These are phyloP conservation scores for Calidris pygmaea DNA, from an alignment of 2,113 vertebrate species.

Conservation along the genomic window DNA sequence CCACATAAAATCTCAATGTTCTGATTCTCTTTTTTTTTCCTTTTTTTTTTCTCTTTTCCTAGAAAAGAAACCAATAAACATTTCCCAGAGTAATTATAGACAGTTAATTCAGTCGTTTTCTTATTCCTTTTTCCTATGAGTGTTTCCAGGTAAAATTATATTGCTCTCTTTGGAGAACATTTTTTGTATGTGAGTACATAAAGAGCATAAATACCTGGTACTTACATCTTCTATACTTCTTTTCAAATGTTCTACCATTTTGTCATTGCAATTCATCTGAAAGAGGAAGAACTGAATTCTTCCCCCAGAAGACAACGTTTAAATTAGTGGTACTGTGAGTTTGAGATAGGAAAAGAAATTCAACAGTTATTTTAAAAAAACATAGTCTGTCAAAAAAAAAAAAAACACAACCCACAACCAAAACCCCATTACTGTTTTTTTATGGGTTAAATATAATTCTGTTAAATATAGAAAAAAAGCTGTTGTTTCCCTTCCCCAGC, in stretches of 20 bases:
- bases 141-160: not conserved
- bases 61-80: not conserved
- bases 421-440: not conserved
- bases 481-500: not conserved
- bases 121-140: not conserved
- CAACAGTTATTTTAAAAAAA: not conserved
- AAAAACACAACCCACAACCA: not conserved
- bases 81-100: not conserved
- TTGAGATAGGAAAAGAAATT: not conserved
- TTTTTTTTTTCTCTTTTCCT: rapidly evolving
- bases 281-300: not conserved
- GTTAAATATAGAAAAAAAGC: not conserved
- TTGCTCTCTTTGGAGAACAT: not conserved
- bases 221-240: not conserved
- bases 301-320: not conserved
- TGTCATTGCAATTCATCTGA: not conserved
- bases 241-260: not conserved
- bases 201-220: not conserved
- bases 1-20: not conserved
- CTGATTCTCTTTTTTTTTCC: not conserved
- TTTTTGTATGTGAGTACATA: not conserved
- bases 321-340: not conserved
- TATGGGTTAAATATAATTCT: not conserved
- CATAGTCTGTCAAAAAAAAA: not conserved
- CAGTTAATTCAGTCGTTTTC: not conserved